Conservation (phyloP, 2,797 vertebrate genomes). For the Bradypodion ventrale region DNA sequence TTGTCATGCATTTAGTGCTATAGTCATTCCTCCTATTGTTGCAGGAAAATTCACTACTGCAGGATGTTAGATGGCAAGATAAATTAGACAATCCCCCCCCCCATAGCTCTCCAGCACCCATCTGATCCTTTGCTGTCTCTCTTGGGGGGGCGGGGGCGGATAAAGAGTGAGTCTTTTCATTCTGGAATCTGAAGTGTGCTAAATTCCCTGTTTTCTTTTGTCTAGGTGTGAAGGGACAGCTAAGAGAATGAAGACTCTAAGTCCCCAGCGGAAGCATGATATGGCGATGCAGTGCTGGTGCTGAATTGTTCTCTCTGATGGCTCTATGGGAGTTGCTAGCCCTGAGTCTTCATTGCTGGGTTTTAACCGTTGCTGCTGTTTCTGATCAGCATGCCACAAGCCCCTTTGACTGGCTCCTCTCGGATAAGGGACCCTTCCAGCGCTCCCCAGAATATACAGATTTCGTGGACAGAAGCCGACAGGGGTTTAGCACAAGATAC, state of each 20-base stretch:
- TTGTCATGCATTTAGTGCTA: background rate
- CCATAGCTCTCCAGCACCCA: background rate
- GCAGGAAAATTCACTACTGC: background rate
- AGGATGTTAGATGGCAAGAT: background rate
- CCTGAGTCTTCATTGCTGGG: constrained; percentile 92
- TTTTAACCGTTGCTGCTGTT: constrained; percentile 82
- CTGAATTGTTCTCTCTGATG: constrained; percentile 94
- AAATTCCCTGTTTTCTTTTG: constrained; percentile 72
- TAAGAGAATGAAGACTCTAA: constrained; percentile 90
- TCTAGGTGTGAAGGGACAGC: constrained; percentile 86
- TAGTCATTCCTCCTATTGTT: background rate
- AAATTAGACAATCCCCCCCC: too few relatives aligned
- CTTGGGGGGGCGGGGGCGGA: background rate
- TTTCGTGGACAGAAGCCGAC: constrained; percentile 96
- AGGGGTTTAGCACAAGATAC: constrained; percentile 97
- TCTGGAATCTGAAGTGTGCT: constrained; percentile 60
- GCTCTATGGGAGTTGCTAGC: constrained; percentile 97
- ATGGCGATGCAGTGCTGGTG: constrained; percentile 85
- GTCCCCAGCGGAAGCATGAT: constrained; percentile 88
- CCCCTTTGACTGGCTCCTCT: constrained; percentile 97
- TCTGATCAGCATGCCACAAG: constrained; percentile 91
- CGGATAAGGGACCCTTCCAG: constrained; percentile 97
- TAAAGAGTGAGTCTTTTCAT: constrained; percentile 43
- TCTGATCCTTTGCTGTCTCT: constrained; percentile 43
- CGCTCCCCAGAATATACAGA: constrained; percentile 96